A percentile compares a stretch with the other conserved stretches of the same genome.
Conservation (phyloP, 2,113 vertebrate species). For the Columba janthina region DNA sequence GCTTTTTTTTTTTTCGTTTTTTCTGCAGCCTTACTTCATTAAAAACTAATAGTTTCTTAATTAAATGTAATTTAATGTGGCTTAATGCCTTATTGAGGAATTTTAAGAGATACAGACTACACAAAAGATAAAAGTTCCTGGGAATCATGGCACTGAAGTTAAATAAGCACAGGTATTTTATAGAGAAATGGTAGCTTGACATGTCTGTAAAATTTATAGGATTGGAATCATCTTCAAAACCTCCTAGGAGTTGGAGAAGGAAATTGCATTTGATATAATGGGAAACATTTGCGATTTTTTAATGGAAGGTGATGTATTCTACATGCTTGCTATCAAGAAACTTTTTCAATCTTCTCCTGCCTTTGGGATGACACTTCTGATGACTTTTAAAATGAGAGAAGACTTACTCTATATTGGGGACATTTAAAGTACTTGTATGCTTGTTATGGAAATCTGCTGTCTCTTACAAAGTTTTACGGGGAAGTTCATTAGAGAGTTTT, state of each 20-base stretch:
- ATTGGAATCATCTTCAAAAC: not conserved
- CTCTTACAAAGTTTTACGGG: not conserved
- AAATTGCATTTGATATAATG: conserved; percentile 27
- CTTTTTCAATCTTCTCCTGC: not conserved
- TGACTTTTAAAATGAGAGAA: conserved; percentile 8
- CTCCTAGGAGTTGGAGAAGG: not conserved
- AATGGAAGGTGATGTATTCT: conserved; percentile 1
- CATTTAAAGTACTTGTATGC: not conserved
- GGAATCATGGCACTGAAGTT: not conserved
- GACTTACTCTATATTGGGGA: not conserved
- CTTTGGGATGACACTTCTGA: not conserved
- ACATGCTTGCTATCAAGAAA: not conserved
- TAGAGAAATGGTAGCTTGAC: not conserved
- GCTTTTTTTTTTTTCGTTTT: not conserved
- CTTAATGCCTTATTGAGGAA: not conserved
- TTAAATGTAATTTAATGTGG: conserved; percentile 54
- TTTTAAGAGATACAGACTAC: not conserved
- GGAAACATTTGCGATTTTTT: not conserved
- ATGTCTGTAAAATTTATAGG: not conserved
- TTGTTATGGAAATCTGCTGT: not conserved
- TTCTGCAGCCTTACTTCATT: not conserved
- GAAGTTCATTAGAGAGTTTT: not conserved
- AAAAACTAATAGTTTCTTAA: conserved; percentile 34
- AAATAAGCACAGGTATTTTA: not conserved
- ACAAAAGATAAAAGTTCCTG: not conserved